These are phyloP conservation scores for Alsophila aescularia DNA, from an alignment of 2,888 invertebrate species.

Conservation along the genomic window DNA sequence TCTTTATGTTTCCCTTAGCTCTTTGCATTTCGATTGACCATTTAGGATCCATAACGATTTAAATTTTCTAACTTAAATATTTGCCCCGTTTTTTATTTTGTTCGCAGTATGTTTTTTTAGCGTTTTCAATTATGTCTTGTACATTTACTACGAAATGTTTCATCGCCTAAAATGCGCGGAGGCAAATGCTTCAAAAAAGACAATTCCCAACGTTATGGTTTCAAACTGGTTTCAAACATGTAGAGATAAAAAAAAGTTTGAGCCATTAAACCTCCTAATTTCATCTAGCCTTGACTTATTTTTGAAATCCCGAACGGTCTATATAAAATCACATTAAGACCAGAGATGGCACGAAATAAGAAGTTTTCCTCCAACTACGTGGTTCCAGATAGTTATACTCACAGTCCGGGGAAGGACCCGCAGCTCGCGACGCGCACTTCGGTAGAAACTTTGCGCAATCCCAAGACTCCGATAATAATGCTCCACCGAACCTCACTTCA, in stretches of 20 bases:
- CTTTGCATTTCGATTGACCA: no score
- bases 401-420: constrained; percentile 40
- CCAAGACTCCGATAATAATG: constrained; percentile 54
- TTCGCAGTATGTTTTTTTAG: no score
- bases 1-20: no score
- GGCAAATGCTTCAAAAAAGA: no score
- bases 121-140: no score
- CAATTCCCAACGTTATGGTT: no score
- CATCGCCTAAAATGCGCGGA: not conserved
- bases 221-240: not conserved
- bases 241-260: not conserved
- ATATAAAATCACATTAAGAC: constrained; percentile 30
- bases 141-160: no score
- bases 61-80: no score
- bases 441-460: constrained; percentile 49
- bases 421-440: constrained; percentile 39
- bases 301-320: constrained; percentile 15
- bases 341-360: constrained; percentile 33
- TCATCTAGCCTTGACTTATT: constrained; percentile 19
- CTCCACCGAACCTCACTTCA: constrained; percentile 50
- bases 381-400: constrained; percentile 46
- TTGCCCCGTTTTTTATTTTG: no score
- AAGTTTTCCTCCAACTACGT: constrained; percentile 42
- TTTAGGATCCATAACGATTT: no score
- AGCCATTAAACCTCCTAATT: constrained; percentile 8